Percentiles rank a stretch among this genome's conserved stretches.
phyloP scores from a whole-genome alignment of 2,888 invertebrate genomes.

The Ernsta delagoae region DNA sequence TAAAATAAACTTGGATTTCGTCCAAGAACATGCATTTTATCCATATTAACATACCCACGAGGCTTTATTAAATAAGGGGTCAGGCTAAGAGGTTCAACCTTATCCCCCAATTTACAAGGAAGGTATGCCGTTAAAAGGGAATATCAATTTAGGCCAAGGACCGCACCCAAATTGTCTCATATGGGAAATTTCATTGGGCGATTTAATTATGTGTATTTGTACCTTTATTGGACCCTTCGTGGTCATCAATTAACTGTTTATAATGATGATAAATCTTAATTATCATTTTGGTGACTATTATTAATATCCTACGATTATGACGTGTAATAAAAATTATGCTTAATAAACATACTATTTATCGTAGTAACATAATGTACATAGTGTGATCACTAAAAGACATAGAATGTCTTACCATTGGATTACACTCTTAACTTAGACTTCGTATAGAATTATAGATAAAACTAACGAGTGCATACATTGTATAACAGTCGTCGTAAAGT shows the following conservation, averaged over 20 bases:
- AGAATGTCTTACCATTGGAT: no score
- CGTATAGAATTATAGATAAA: no score
- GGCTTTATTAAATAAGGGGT: constrained; percentile 54
- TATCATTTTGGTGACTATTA: neutral
- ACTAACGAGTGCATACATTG: no score
- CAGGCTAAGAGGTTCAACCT: constrained; percentile 43
- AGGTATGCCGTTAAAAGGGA: constrained; percentile 62
- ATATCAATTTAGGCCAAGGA: constrained; percentile 61
- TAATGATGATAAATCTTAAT: neutral
- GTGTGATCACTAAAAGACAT: no score
- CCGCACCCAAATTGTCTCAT: constrained; percentile 60
- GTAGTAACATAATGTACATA: no score
- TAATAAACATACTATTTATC: no score
- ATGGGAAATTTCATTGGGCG: constrained; percentile 48
- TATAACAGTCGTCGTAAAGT: neutral
- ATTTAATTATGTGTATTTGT: constrained; percentile 51
- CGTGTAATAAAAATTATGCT: no score
- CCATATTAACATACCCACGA: neutral
- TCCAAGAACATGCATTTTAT: neutral
- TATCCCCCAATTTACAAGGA: constrained; percentile 61
- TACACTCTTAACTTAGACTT: no score
- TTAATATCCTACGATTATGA: no score
- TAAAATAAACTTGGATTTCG: no score
- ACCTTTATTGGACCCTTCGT: constrained; percentile 23
- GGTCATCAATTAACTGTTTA: constrained; percentile 5